These are phyloP conservation scores for Microctenopoma stevenorrisi DNA, from an alignment of 2,797 vertebrate species.

Conservation along the genomic window DNA sequence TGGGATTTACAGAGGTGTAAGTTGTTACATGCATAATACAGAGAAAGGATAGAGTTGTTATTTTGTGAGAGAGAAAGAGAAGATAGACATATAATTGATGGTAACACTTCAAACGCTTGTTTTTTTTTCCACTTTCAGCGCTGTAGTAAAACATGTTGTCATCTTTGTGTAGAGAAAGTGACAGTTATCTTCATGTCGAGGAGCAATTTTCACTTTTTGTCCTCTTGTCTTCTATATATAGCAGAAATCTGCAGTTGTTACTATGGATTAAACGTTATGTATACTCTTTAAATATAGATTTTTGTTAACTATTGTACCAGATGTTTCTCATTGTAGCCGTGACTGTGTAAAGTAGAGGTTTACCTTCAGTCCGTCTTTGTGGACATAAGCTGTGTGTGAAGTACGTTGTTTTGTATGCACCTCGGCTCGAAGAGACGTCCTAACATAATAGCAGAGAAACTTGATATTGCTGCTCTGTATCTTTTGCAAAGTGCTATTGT, in stretches of 20 bases:
- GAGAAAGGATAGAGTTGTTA: not conserved
- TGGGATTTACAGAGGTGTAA: not conserved
- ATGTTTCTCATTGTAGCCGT: not conserved
- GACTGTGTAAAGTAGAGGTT: slow-evolving; percentile 14
- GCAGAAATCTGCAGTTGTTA: too few relatives aligned
- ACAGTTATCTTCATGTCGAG: not conserved
- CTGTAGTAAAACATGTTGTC: not conserved
- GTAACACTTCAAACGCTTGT: not conserved
- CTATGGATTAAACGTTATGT: too few relatives aligned
- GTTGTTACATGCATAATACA: not conserved
- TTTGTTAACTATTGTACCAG: not conserved
- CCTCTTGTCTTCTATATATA: not conserved
- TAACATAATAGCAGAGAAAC: slow-evolving; percentile 13
- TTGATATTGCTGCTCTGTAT: slow-evolving; percentile 26
- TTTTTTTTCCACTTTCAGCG: slow-evolving; percentile 17
- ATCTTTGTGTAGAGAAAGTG: not conserved
- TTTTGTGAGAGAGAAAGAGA: not conserved
- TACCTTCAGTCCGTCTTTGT: slow-evolving; percentile 27
- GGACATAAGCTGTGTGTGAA: not conserved
- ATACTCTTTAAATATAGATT: not conserved
- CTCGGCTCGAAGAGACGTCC: slow-evolving; percentile 23
- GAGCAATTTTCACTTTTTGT: not conserved
- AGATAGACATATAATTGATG: not conserved
- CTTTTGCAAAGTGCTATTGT: slow-evolving; percentile 26
- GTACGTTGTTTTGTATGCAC: slow-evolving; percentile 15